Evolutionary conservation across 1,140 invertebrate genomes (phyloP).

Genomic region (Sesamia nonagrioides): DNA sequence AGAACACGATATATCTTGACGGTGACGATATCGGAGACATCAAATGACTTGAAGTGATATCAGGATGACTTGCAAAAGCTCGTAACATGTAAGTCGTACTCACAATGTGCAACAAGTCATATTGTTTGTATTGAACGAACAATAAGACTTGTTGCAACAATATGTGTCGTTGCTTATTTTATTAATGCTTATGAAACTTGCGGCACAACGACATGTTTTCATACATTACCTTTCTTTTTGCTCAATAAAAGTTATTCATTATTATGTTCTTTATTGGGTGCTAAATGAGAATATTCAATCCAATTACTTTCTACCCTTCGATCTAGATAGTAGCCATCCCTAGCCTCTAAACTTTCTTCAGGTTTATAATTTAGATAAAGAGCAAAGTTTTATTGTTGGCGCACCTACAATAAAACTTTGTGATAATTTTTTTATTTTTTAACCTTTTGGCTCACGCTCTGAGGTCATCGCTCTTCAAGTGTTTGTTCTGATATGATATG

Average conservation of each 20-base stretch:
- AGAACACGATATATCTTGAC: neutral
- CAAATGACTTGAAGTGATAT: neutral
- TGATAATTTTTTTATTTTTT: constrained; percentile 36
- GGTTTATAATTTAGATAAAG: constrained; percentile 39
- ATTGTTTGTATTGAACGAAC: neutral
- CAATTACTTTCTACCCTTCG: neutral
- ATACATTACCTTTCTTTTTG: too few species aligned
- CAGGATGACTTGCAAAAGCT: neutral
- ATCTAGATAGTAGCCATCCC: neutral
- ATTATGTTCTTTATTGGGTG: too few species aligned
- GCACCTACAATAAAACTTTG: constrained; percentile 37
- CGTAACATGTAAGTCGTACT: neutral
- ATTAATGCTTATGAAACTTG: too few species aligned
- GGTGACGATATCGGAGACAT: too few species aligned
- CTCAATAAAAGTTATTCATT: too few species aligned
- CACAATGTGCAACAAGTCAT: neutral
- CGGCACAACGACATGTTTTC: too few species aligned
- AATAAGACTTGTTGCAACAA: too few species aligned
- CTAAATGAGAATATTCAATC: neutral
- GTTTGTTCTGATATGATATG: neutral
- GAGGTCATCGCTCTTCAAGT: neutral
- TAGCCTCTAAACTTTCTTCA: neutral
- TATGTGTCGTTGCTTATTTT: too few species aligned
- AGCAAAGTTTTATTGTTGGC: neutral
- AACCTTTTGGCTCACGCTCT: constrained; percentile 11